Evolutionary conservation across 1,140 invertebrate genomes (phyloP).

Genomic region (Anagrus nilaparvatae): DNA sequence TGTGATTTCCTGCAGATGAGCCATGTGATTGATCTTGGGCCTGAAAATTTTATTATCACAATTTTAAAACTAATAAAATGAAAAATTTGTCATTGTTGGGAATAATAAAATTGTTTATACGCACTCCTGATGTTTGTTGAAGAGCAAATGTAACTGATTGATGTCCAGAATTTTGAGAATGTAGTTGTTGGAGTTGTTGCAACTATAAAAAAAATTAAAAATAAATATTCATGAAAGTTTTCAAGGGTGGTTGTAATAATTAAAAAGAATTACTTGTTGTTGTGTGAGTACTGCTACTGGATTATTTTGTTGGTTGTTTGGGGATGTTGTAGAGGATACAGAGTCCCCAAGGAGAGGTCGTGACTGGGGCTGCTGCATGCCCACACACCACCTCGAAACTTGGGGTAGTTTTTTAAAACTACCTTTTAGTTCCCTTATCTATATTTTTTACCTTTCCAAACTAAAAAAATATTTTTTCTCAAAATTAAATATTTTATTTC

Average conservation of each 20-base stretch:
- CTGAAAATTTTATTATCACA: slow-evolving; percentile 21
- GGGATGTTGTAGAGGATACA: slow-evolving; percentile 45
- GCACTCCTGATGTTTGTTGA: slow-evolving; percentile 39
- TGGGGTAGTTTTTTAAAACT: slow-evolving; percentile 41
- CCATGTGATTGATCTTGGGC: slow-evolving; percentile 37
- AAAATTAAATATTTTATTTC: neutral
- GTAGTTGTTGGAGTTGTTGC: slow-evolving; percentile 44
- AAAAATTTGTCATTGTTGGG: neutral
- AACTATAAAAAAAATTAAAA: slow-evolving; percentile 27
- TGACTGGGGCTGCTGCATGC: slow-evolving; percentile 50
- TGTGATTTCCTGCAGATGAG: slow-evolving; percentile 39
- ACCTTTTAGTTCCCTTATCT: slow-evolving; percentile 33
- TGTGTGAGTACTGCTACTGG: slow-evolving; percentile 42
- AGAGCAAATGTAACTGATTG: slow-evolving; percentile 43
- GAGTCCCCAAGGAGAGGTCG: slow-evolving; percentile 47
- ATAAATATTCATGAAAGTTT: slow-evolving; percentile 1
- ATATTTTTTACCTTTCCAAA: slow-evolving; percentile 17
- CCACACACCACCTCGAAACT: slow-evolving; percentile 47
- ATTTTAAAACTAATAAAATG: slow-evolving; percentile 4
- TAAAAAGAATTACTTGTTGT: slow-evolving; percentile 37
- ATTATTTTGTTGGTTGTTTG: slow-evolving; percentile 38
- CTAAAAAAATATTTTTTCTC: neutral
- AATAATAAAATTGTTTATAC: neutral
- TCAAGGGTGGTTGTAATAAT: neutral
- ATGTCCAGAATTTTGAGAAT: slow-evolving; percentile 39